Evolutionary conservation across 2,888 invertebrate genomes (phyloP).

Genomic region (Myopa tessellatipennis): DNA sequence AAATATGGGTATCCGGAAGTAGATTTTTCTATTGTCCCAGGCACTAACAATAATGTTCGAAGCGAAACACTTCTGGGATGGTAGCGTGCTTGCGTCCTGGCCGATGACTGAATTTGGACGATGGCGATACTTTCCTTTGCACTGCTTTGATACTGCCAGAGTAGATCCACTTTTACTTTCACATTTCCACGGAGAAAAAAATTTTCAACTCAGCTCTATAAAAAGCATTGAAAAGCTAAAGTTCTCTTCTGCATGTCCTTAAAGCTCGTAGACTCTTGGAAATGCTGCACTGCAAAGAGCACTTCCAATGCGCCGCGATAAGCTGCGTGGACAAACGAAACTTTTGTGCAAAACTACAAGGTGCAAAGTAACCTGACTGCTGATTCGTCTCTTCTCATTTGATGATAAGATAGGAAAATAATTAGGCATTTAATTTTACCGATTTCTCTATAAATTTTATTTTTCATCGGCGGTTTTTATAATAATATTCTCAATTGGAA

Average conservation of each 20-base stretch:
- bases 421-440: too few relatives aligned
- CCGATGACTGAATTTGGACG: constrained; percentile 19
- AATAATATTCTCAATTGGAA: too few relatives aligned
- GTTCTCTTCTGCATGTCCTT: constrained; percentile 12
- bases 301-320: too few relatives aligned
- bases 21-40: constrained; percentile 14
- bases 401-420: too few relatives aligned
- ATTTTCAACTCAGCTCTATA: constrained; percentile 1
- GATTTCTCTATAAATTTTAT: too few relatives aligned
- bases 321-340: too few relatives aligned
- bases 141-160: constrained; percentile 16
- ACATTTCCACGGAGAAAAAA: not conserved
- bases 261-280: not conserved
- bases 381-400: too few relatives aligned
- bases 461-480: too few relatives aligned
- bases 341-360: too few relatives aligned
- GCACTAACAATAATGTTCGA: constrained; percentile 8
- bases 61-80: constrained; percentile 24
- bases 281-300: not conserved
- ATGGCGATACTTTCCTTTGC: not conserved
- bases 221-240: not conserved
- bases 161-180: constrained; percentile 28
- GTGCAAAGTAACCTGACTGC: too few relatives aligned
- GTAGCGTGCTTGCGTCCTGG: constrained; percentile 26
- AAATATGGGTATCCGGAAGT: not conserved